Evolutionary conservation across 1,140 invertebrate genomes (phyloP).

Genomic region (Hylaeus anthracinus): DNA sequence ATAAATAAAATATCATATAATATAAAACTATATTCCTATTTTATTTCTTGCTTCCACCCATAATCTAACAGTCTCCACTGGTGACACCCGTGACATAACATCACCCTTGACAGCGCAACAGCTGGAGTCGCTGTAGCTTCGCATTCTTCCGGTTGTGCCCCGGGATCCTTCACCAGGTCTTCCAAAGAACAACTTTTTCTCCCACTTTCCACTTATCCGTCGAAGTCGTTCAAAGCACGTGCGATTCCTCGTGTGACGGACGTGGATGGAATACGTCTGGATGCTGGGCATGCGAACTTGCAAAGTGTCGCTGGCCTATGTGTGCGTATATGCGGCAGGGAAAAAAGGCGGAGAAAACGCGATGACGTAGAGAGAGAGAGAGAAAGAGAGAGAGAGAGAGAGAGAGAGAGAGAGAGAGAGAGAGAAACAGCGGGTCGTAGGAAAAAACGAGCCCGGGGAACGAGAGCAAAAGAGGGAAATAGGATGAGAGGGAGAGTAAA

Average conservation of each 20-base stretch:
- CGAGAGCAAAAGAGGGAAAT: constrained; percentile 1
- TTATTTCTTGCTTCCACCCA: no score
- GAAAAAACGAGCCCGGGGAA: constrained; percentile 13
- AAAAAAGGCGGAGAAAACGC: constrained; percentile 5
- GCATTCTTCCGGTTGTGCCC: no score
- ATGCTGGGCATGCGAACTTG: constrained; percentile 14
- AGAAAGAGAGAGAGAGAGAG: neutral
- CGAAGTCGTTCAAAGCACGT: constrained; percentile 26
- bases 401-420: neutral
- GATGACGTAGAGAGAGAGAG: neutral
- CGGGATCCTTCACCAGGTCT: neutral
- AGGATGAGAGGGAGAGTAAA: constrained; percentile 37
- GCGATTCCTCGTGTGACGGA: constrained; percentile 35
- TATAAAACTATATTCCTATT: no score
- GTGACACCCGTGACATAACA: no score
- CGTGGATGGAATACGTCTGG: constrained; percentile 42
- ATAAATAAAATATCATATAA: no score
- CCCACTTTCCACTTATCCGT: neutral
- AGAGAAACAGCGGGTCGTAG: constrained; percentile 18
- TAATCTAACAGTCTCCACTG: no score
- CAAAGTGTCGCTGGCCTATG: neutral
- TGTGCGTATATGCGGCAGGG: no score
- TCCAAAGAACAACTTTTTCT: constrained; percentile 30
- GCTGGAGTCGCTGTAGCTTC: no score
- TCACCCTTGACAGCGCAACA: no score